Base-by-base conservation (phyloP, 1,140 invertebrate genomes). In the Drosophila lacertosa region DNA sequence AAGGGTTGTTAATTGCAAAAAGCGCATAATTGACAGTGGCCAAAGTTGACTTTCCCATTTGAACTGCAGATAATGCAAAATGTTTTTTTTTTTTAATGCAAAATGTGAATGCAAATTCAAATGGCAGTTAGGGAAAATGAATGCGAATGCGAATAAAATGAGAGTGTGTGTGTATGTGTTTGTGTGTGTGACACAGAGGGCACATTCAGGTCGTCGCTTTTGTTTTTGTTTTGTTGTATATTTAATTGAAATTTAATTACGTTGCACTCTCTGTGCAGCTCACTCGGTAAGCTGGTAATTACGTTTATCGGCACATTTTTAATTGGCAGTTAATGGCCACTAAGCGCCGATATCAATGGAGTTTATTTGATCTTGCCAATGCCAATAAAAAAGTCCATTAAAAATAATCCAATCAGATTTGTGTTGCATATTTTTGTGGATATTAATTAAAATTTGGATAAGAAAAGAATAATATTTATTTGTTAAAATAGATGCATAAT, bases 181-280 rank as follows among this genome's bases (percentile, higher is more conserved):
- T 54, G 74, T 33, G n/a, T 42, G 57, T 54, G 16, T 53, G 35
- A 37, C 29, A n/a, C 9, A 11, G 50, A 11, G 48, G 40, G 13
- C 29, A n/a, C n/a, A 26, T 24, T 42, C 45, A 24, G 65, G 37
- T 48, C 26, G 45, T 11, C 62, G 65, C 33, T 68, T 53, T 69
- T 69, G 39, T 69, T 70, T 63, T 29, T 63, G 33, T 75, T 75
- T 45, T 54, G 39, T 39, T 51, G 39, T 69, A 35, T 24, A 54
- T 86, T 84, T 84, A 84, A 84, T 84, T 84, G 80, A 84, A 80
- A 69, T 84, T 84, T 86, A 84, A 84, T 84, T 86, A 80, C 75
- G 75, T 55, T 60, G 29, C 54, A 26, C 15, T 20, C 44, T 53
- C 24, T 33, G 24, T 7, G 37, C 13, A 57, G 51, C 55, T 51